These are phyloP conservation scores for Coremacera marginata DNA, from an alignment of 2,888 invertebrate species.

Conservation along the genomic window DNA sequence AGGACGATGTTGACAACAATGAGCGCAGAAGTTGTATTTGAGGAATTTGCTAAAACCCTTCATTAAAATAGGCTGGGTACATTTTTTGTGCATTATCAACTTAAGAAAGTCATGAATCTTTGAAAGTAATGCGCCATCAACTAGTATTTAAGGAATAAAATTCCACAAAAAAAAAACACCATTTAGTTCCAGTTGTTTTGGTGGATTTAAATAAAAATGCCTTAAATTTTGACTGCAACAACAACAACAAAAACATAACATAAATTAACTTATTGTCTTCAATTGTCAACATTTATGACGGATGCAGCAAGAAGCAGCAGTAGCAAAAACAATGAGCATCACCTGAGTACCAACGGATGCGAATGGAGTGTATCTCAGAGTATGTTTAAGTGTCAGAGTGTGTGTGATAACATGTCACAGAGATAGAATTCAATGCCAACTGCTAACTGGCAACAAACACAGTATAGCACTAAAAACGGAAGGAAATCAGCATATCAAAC, in stretches of 20 bases:
- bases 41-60: too few species aligned
- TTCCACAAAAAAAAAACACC: too few species aligned
- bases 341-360: background rate
- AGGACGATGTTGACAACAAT: too few species aligned
- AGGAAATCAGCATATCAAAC: constrained; percentile 13
- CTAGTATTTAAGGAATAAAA: too few species aligned
- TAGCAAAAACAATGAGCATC: constrained; percentile 18
- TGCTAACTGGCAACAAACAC: constrained; percentile 1
- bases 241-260: background rate
- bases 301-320: background rate
- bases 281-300: constrained; percentile 30
- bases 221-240: too few species aligned
- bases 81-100: too few species aligned
- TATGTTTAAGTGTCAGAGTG: background rate
- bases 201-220: too few species aligned
- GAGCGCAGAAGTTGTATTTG: too few species aligned
- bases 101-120: too few species aligned
- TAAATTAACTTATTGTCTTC: constrained; percentile 38
- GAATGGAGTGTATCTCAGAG: background rate
- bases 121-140: too few species aligned
- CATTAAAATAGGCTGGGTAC: too few species aligned
- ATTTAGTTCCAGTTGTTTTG: too few species aligned
- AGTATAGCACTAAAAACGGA: constrained; percentile 10
- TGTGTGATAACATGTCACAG: background rate
- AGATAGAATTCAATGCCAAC: constrained; percentile 20